A percentile compares a stretch with the other conserved stretches of the same genome.
Evolutionary conservation across 1,140 invertebrate species (phyloP).

Genomic region (Protaetia brevitarsis): DNA sequence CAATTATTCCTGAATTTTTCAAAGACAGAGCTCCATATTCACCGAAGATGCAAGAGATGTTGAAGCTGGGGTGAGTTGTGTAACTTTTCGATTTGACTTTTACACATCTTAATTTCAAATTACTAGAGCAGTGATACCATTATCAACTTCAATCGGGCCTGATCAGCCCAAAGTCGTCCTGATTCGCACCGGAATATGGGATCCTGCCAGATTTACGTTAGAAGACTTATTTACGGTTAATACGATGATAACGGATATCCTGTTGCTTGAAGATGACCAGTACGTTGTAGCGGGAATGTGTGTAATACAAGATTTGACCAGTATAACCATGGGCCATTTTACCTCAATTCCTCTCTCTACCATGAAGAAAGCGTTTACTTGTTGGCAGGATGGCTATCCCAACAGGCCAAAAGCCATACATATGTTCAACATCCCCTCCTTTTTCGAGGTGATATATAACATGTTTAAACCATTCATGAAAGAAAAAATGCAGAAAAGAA

Average conservation of each 20-base stretch:
- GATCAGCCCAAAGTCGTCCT: background rate
- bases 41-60: conserved; percentile 43
- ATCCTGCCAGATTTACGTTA: background rate
- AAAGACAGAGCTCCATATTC: conserved; percentile 46
- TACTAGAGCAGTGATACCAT: background rate
- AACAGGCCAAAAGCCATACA: conserved; percentile 23
- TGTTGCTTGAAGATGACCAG: conserved; percentile 16
- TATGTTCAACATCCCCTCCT: background rate
- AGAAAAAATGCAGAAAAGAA: conserved; percentile 38
- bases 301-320: background rate
- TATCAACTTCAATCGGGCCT: background rate
- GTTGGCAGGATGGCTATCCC: conserved; percentile 1
- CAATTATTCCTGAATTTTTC: conserved; percentile 56
- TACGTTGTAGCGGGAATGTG: background rate
- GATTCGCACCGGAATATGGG: background rate
- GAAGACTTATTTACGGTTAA: background rate
- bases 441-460: conserved; percentile 17
- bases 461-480: conserved; percentile 27
- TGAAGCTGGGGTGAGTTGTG: conserved; percentile 39
- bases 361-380: conserved; percentile 14
- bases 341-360: background rate
- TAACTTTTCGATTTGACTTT: background rate
- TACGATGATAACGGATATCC: conserved; percentile 18
- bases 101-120: background rate
- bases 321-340: background rate